Conservation (phyloP, 2,113 vertebrate genomes). For the Melierax canorus region DNA sequence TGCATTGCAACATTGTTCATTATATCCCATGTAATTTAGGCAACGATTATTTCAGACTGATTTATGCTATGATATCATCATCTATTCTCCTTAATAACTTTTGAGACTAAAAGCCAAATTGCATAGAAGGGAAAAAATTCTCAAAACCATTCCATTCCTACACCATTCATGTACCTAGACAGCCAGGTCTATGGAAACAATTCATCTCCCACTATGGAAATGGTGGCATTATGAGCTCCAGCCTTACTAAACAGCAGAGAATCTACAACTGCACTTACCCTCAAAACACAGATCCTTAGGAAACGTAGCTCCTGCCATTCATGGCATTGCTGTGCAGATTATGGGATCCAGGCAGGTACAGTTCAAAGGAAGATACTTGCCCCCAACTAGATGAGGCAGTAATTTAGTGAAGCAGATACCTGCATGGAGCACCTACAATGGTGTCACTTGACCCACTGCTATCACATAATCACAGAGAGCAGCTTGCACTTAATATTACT, state of each 20-base stretch:
- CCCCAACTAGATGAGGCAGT: background rate
- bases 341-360: background rate
- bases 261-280: background rate
- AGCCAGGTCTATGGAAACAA: background rate
- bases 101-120: background rate
- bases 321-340: background rate
- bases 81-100: background rate
- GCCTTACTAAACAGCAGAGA: background rate
- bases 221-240: background rate
- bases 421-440: background rate
- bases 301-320: background rate
- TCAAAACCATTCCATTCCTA: background rate
- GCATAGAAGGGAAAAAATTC: background rate
- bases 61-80: background rate
- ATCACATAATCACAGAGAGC: background rate
- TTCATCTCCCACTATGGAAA: background rate
- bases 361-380: background rate
- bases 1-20: background rate
- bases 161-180: background rate
- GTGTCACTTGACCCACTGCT: background rate
- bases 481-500: background rate
- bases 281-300: background rate
- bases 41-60: background rate
- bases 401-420: background rate
- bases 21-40: background rate